These are phyloP conservation scores for Pseudocheirus occidentalis DNA, from an alignment of 2,797 vertebrate genomes.

Conservation along the genomic window DNA sequence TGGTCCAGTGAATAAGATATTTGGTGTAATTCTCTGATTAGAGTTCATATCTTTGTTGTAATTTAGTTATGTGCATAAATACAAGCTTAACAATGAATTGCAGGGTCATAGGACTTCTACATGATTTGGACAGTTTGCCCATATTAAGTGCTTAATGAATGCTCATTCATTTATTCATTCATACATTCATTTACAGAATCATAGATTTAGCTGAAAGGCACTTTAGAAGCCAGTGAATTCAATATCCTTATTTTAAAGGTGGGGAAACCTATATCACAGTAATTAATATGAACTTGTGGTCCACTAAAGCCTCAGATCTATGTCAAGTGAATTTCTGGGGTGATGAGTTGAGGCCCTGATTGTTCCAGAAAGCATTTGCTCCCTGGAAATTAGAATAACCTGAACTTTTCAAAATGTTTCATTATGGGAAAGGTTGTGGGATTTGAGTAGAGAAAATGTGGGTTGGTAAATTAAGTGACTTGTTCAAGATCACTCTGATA, in stretches of 20 bases:
- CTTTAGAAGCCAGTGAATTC: not conserved
- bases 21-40: conserved; percentile 26
- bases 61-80: conserved; percentile 28
- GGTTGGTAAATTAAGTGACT: not conserved
- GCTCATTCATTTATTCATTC: not conserved
- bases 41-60: conserved; percentile 39
- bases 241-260: not conserved
- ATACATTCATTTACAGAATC: not conserved
- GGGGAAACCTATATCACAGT: not conserved
- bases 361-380: not conserved
- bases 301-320: not conserved
- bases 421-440: not conserved
- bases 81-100: not conserved
- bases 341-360: not conserved
- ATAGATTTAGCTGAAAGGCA: not conserved
- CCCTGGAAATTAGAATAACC: not conserved
- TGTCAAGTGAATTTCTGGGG: not conserved
- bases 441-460: not conserved
- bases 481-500: not conserved
- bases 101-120: not conserved
- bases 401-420: not conserved
- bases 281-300: not conserved
- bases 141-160: not conserved
- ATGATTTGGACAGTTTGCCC: not conserved
- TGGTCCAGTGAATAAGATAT: not conserved